Percentiles rank a stretch among this genome's conserved stretches.
Conservation (phyloP, 2,888 invertebrate species). For the Crossocerus cetratus region DNA sequence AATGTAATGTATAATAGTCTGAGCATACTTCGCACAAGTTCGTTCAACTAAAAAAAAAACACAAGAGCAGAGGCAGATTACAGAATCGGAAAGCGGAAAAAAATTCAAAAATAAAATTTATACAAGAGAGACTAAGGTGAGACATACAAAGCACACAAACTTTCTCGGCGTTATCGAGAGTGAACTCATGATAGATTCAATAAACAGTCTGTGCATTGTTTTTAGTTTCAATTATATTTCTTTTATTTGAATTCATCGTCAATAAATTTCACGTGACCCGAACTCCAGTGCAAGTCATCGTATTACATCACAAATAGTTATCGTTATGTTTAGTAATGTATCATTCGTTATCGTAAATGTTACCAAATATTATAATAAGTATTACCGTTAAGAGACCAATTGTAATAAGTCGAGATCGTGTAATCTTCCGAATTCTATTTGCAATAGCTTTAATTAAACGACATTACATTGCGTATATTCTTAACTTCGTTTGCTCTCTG, state of each 20-base stretch:
- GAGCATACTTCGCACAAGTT: conserved; percentile 59
- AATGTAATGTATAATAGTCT: conserved; percentile 43
- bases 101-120: conserved; percentile 30
- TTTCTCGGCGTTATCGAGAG: conserved; percentile 50
- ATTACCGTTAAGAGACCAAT: conserved; percentile 64
- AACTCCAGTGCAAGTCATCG: conserved; percentile 75
- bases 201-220: conserved; percentile 73
- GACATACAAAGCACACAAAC: conserved; percentile 55
- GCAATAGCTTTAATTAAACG: conserved; percentile 67
- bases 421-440: conserved; percentile 61
- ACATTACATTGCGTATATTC: conserved; percentile 72
- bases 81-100: conserved; percentile 24
- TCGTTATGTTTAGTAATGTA: conserved; percentile 73
- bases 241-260: conserved; percentile 77
- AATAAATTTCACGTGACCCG: conserved; percentile 76
- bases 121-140: conserved; percentile 41
- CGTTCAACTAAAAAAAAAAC: conserved; percentile 49
- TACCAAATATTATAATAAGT: conserved; percentile 70
- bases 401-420: conserved; percentile 62
- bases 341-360: conserved; percentile 70
- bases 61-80: conserved; percentile 48
- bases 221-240: conserved; percentile 76
- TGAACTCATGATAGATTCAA: conserved; percentile 61
- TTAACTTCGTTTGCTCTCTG: conserved; percentile 50
- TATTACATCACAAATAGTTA: conserved; percentile 76